Evolutionary conservation across 1,140 invertebrate species (phyloP).

Genomic region (Ooceraea biroi): DNA sequence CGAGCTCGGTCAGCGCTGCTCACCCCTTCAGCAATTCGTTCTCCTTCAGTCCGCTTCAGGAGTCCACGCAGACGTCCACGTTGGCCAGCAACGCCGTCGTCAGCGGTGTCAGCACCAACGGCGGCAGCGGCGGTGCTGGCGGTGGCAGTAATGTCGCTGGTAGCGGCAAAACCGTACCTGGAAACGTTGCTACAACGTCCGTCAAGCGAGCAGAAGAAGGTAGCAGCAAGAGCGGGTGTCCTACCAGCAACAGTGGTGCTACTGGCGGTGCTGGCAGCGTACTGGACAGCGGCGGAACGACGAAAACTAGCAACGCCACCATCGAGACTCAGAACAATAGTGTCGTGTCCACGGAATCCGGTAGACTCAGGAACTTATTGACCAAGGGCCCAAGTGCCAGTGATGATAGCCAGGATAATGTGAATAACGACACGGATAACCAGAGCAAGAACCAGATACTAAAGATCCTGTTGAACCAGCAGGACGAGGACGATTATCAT

Average conservation of each 20-base stretch:
- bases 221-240: conserved; percentile 54
- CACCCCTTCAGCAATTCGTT: conserved; percentile 87
- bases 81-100: conserved; percentile 66
- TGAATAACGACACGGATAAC: conserved; percentile 81
- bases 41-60: conserved; percentile 88
- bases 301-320: conserved; percentile 20
- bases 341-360: conserved; percentile 87
- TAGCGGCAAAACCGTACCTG: not conserved
- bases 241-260: conserved; percentile 32
- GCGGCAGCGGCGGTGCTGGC: conserved; percentile 19
- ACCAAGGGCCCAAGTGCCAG: conserved; percentile 87
- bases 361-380: conserved; percentile 89
- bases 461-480: conserved; percentile 92
- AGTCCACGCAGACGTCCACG: conserved; percentile 80
- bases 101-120: conserved; percentile 61
- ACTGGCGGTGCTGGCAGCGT: conserved; percentile 1
- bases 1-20: conserved; percentile 78
- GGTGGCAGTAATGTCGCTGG: conserved; percentile 36
- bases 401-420: conserved; percentile 83
- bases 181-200: conserved; percentile 27
- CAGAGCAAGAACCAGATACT: conserved; percentile 89
- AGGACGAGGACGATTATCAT: conserved; percentile 91
- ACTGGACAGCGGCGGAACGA: conserved; percentile 26
- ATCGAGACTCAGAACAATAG: conserved; percentile 74
- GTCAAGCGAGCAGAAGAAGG: conserved; percentile 50